These are phyloP conservation scores for Bombus turneri DNA, from an alignment of 1,140 invertebrate species.

Conservation along the genomic window DNA sequence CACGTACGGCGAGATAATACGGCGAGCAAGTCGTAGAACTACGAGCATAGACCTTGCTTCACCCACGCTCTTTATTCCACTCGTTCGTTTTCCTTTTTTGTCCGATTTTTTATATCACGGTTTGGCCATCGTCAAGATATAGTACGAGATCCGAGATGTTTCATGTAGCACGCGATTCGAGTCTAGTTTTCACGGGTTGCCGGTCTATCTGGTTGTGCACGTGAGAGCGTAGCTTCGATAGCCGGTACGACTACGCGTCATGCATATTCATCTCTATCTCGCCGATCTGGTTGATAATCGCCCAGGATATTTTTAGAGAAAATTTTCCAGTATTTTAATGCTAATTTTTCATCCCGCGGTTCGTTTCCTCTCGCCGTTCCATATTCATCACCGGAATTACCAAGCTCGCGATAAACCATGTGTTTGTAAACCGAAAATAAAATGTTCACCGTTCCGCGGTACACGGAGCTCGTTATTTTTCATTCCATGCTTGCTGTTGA, in stretches of 20 bases:
- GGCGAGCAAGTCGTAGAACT: constrained; percentile 1
- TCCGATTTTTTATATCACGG: background rate
- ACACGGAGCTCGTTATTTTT: background rate
- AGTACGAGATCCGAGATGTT: too few species aligned
- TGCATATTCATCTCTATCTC: constrained; percentile 30
- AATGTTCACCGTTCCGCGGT: background rate
- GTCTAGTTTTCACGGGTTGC: constrained; percentile 17
- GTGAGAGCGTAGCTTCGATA: constrained; percentile 25
- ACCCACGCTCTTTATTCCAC: background rate
- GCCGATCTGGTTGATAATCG: constrained; percentile 35
- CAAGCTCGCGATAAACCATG: background rate
- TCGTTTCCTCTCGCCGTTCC: constrained; percentile 12
- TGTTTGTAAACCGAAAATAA: constrained; percentile 13
- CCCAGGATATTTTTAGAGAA: constrained; percentile 26
- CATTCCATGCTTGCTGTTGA: too few species aligned
- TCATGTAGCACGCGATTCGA: too few species aligned
- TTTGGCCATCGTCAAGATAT: too few species aligned
- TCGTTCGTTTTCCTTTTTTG: background rate
- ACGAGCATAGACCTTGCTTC: constrained; percentile 7
- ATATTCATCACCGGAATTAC: constrained; percentile 25
- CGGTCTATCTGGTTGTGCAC: background rate
- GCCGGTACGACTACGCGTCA: background rate
- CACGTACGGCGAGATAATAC: constrained; percentile 56
- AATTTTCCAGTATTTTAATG: constrained; percentile 41
- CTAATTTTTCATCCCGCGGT: constrained; percentile 18